phyloP scores from a whole-genome alignment of 2,888 invertebrate species.

The Meiosimyza platycephala region DNA sequence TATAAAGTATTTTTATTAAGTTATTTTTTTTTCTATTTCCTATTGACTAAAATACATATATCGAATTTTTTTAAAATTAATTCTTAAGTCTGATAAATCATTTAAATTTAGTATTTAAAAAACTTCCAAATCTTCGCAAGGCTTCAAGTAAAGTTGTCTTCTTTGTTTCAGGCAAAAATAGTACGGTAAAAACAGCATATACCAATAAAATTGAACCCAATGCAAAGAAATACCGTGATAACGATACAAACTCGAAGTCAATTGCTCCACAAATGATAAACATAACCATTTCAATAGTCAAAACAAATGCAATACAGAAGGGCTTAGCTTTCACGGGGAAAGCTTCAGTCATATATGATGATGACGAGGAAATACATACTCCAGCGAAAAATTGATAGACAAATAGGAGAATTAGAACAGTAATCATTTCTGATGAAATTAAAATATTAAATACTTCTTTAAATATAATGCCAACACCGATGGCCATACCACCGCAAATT shows the following conservation, averaged over 20 bases:
- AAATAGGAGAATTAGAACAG: slow-evolving; percentile 49
- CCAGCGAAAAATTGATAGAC: slow-evolving; percentile 54
- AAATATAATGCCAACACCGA: slow-evolving; percentile 48
- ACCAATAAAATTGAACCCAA: slow-evolving; percentile 48
- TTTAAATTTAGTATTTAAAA: background rate
- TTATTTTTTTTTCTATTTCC: no score
- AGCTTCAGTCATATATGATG: slow-evolving; percentile 60
- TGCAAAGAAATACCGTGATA: slow-evolving; percentile 47
- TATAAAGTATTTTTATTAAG: no score
- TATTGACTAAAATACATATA: no score
- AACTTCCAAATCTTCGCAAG: slow-evolving; percentile 47
- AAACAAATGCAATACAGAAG: slow-evolving; percentile 52
- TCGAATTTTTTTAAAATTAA: no score
- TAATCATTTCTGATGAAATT: slow-evolving; percentile 37
- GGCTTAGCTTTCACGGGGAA: slow-evolving; percentile 58
- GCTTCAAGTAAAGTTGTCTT: slow-evolving; percentile 51
- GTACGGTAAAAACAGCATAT: slow-evolving; percentile 47
- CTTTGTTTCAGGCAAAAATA: slow-evolving; percentile 58
- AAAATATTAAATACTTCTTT: slow-evolving; percentile 4
- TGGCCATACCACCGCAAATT: slow-evolving; percentile 44
- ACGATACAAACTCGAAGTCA: background rate
- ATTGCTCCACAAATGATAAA: slow-evolving; percentile 41
- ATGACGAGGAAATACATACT: slow-evolving; percentile 52
- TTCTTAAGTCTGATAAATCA: no score
- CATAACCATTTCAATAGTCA: slow-evolving; percentile 51